Evolutionary conservation across 2,888 invertebrate genomes (phyloP), one percentile per base, ranked within the genome.

Genomic region (Lepeophtheirus nordmannii): DNA sequence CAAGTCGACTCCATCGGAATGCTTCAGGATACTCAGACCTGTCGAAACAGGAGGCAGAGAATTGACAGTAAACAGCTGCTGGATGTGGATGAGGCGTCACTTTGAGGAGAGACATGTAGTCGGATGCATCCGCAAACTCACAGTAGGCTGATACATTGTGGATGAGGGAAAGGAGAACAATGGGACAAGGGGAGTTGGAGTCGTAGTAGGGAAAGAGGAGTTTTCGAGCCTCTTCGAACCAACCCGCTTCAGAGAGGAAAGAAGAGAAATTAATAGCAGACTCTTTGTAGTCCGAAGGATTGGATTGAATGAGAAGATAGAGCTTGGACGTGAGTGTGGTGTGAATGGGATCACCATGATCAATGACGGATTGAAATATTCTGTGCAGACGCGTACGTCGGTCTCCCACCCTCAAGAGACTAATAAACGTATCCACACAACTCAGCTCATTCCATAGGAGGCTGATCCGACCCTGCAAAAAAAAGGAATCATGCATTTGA

Each of bases 181-280:
- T 17, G n/a, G 38, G 61, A 61, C 17, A n/a, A n/a, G 40, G 40
- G 5, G n/a, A 39, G 12, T 3, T 11, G n/a, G 17, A 3, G 30
- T 61, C 37, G 61, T 30, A 30, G 71, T 87, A 86, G 11, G 82
- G 78, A 56, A 81, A 75, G 70, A 90, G 77, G 65, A 91, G 83
- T 58, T 81, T 78, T 73, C 86, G 84, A 69, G 87, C 85, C 73
- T 87, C 85, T 69, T 80, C 79, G 74, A 86, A 86, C 87, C 89
- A 90, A 0, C 91, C 91, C 0, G 88, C 87, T 74, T 92, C 92
- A 73, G 85, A 85, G 7, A 92, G 81, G 77, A 93, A 93, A 1
- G 74, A 72, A 65, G 76, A 77, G 75, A 68, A 37, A 37, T 61
- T 46, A 1, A 46, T 1, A 17, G 53, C 8, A 5, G 14, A 14